These are phyloP conservation scores for Dolichallabes microphthalmus DNA, from an alignment of 2,113 vertebrate species.

Conservation along the genomic window DNA sequence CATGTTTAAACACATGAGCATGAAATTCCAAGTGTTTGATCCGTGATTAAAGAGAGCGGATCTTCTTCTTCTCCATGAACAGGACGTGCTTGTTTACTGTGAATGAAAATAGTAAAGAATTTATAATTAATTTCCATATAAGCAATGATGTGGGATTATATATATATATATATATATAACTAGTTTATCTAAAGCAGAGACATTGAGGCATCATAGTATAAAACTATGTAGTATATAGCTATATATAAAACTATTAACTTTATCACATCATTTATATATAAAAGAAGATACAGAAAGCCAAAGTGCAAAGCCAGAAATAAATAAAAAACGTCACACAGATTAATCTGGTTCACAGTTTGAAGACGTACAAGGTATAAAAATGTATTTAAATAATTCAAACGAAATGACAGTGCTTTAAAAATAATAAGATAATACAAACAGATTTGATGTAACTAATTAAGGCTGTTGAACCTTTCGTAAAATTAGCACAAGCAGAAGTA, in stretches of 20 bases:
- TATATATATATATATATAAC: background rate
- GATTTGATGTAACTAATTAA: background rate
- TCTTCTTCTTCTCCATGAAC: slow-evolving; percentile 92
- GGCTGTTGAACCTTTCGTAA: background rate
- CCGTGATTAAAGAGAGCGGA: slow-evolving; percentile 80
- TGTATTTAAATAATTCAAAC: background rate
- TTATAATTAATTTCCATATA: background rate
- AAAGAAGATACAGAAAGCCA: background rate
- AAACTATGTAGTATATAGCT: too few relatives aligned
- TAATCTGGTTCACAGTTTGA: background rate
- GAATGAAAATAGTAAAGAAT: slow-evolving; percentile 49
- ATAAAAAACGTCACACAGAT: background rate
- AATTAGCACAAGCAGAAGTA: background rate
- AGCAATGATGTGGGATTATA: background rate
- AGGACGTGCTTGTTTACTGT: slow-evolving; percentile 90
- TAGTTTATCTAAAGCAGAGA: background rate
- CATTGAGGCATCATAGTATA: background rate
- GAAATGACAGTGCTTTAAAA: background rate
- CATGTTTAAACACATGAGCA: background rate
- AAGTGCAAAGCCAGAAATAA: background rate
- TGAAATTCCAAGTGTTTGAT: background rate
- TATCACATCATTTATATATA: background rate
- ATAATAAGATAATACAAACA: background rate
- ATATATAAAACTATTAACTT: background rate
- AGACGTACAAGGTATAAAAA: background rate